Base-by-base conservation (phyloP, 2,113 vertebrate species). In the Bos javanicus region DNA sequence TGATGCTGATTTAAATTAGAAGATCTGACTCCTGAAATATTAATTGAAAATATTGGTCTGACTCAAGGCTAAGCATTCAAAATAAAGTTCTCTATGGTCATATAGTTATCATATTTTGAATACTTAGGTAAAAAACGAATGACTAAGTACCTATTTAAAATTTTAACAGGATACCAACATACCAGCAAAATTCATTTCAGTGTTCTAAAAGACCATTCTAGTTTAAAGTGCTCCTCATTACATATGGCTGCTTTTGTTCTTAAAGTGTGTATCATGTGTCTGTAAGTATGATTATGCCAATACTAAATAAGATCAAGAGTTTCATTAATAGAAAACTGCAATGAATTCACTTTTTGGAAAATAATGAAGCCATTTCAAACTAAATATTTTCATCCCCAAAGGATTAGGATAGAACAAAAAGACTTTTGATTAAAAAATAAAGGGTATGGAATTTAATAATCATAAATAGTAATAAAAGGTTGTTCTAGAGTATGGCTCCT, bases 1-100 rank as follows among this genome's bases (percentile, higher is more conserved):
- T 56, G 76, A 33, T 46, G 52, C 90, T 97, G 96, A 97, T 87
- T 96, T 52, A 87, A 96, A 93, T 82, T 48, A 91, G 91, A n/a
- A 96, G 67, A 57, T 78, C 88, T 94, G 87, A 93, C 74, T 94
- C 19, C 33, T 56, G 59, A 13, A 81, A 43, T 25, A 95, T 26
- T 85, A n/a, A 93, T 33, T 87, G 60, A 89, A 97, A 96, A 85
- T 95, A 71, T 84, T 19, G 97, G 50, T 86, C 67, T 56, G 10
- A 89, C 33, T 86, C 59, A 93, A 93, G 30, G 25, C 7, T 85
- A 88, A 64, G 7, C 36, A 64, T 57, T 96, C 46, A 94, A 88
- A 96, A 48, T 50, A 92, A 86, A 84, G 87, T 50, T 48, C 36
- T 85, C 54, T 30, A 0, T 94, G 67, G 10, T 88, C 15, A 78